These are phyloP conservation scores for Phlogophora meticulosa DNA, from an alignment of 2,888 invertebrate species.

Conservation along the genomic window DNA sequence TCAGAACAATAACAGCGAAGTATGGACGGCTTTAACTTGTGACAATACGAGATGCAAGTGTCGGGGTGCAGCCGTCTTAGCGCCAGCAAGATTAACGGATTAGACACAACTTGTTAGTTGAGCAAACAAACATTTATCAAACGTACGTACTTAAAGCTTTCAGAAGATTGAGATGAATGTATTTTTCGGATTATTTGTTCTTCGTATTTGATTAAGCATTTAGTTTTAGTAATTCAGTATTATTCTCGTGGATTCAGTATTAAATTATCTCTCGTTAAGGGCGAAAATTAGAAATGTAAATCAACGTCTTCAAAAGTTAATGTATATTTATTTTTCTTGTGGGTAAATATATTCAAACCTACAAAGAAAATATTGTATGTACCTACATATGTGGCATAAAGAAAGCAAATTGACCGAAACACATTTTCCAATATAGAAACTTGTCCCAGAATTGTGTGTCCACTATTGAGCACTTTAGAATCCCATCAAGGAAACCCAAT, in stretches of 20 bases:
- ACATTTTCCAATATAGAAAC: constrained; percentile 16
- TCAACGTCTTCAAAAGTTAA: neutral
- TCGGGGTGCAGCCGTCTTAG: constrained; percentile 53
- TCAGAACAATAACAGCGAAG: constrained; percentile 59
- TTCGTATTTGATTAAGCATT: constrained; percentile 11
- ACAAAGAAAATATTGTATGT: neutral
- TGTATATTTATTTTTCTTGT: neutral
- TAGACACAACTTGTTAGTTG: constrained; percentile 58
- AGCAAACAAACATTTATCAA: constrained; percentile 62
- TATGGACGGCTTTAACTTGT: constrained; percentile 57
- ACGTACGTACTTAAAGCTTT: constrained; percentile 34
- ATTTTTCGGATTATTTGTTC: constrained; percentile 30
- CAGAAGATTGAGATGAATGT: constrained; percentile 31
- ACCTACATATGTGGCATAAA: too few relatives aligned
- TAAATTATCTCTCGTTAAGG: neutral
- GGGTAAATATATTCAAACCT: neutral
- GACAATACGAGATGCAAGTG: constrained; percentile 64
- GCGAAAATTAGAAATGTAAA: neutral
- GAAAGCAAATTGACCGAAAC: constrained; percentile 17
- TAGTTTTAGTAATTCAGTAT: neutral
- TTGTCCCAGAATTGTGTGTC: constrained; percentile 2
- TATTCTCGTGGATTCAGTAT: neutral
- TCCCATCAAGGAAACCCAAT: constrained; percentile 33
- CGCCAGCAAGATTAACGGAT: constrained; percentile 60
- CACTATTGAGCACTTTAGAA: constrained; percentile 23